These are phyloP conservation scores for Gallinago paraguaiae DNA, from an alignment of 2,113 vertebrate species.

Conservation along the genomic window DNA sequence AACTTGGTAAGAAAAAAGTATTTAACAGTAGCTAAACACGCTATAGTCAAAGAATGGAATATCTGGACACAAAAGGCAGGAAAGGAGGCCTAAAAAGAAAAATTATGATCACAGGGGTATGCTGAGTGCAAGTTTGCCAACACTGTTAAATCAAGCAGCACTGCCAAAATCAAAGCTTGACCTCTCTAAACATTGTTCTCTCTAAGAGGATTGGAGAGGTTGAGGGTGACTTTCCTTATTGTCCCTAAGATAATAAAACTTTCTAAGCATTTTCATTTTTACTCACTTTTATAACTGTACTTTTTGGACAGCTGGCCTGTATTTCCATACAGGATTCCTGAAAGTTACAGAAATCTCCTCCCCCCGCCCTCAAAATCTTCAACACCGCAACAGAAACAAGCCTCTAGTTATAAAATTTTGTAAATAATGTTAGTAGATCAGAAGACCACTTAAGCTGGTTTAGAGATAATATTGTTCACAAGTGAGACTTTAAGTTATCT, in stretches of 20 bases:
- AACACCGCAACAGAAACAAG: not conserved
- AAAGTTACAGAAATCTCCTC: not conserved
- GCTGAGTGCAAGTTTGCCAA: not conserved
- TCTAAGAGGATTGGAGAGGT: not conserved
- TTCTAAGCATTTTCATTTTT: not conserved
- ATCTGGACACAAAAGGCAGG: not conserved
- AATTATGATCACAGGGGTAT: not conserved
- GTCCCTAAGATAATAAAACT: not conserved
- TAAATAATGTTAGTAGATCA: not conserved
- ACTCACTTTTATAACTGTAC: not conserved
- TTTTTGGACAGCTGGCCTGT: not conserved
- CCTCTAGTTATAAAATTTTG: not conserved
- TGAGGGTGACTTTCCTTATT: not conserved
- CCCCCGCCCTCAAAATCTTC: not conserved
- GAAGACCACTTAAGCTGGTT: not conserved
- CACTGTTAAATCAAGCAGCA: not conserved
- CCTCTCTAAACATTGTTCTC: not conserved
- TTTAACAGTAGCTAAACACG: not conserved
- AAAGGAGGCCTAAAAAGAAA: not conserved
- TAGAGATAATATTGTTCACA: not conserved
- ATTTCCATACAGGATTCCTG: not conserved
- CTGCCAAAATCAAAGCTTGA: not conserved
- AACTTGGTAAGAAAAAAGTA: not conserved
- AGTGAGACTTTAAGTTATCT: not conserved
- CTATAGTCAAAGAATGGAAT: not conserved